Percentiles rank a stretch among this genome's conserved stretches.
Conservation (phyloP, 2,797 vertebrate species). For the Babyrousa celebensis region DNA sequence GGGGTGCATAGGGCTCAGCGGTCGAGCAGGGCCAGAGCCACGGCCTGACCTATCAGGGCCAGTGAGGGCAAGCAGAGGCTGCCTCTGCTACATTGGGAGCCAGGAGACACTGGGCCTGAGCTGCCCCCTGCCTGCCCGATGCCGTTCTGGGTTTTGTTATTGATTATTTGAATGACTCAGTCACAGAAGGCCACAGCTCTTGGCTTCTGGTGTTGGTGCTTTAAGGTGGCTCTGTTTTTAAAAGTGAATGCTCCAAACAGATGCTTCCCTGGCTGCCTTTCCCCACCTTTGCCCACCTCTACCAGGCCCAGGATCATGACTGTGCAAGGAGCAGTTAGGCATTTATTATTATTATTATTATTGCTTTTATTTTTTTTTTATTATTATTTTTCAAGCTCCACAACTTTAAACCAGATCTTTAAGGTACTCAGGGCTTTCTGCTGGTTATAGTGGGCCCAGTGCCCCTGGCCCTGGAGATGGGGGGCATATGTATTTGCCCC, state of each 20-base stretch:
- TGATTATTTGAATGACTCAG: neutral
- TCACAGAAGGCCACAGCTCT: neutral
- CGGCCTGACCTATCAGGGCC: neutral
- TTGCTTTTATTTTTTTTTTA: neutral
- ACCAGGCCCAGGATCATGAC: neutral
- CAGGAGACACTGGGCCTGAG: neutral
- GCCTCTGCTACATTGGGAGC: neutral
- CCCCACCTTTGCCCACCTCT: neutral
- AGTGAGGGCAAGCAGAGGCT: neutral
- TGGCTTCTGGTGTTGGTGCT: neutral
- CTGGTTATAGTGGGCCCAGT: slow-evolving; percentile 55
- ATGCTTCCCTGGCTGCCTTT: neutral
- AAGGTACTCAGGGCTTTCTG: slow-evolving; percentile 63
- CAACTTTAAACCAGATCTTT: slow-evolving; percentile 80
- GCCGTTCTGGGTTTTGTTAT: neutral
- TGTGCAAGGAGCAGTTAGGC: neutral
- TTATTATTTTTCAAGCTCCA: slow-evolving; percentile 32
- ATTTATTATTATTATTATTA: no score
- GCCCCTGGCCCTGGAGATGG: slow-evolving; percentile 51
- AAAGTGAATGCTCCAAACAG: neutral
- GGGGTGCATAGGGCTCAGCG: neutral
- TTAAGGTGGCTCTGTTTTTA: neutral
- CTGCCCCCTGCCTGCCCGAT: neutral
- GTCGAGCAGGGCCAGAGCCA: neutral
- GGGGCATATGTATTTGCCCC: neutral